Evolutionary conservation across 1,140 invertebrate species (phyloP), one percentile per base, ranked within the genome.

Genomic region (Bombus pyrosoma): DNA sequence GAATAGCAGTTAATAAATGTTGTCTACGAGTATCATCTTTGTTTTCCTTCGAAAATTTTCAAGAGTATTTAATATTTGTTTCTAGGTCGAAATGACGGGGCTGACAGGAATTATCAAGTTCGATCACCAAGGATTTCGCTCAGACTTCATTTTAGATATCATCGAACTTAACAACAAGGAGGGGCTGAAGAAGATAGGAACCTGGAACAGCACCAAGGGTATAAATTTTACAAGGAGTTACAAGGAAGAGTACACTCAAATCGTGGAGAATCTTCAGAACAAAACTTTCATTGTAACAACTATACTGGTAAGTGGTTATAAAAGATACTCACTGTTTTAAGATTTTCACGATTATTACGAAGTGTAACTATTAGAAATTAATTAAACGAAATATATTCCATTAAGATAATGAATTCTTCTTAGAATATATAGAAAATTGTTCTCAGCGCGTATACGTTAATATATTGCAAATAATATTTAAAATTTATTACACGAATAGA

Each of bases 51-150:
- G 32, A 37, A 28, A 76, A 59, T 59, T 18, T 13, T 75, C 3
- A 62, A 10, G 6, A 43, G 0, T 1, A 10, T 39, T 12, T 10
- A 3, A 57, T 12, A 12, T 77, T 72, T 81, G 80, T 76, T 89
- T 32, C 37, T 92, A 98, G 98, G 97, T 98, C 18, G 98, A 98
- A 94, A 98, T 99, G 96, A 96, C 97, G 88, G 99, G 99, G 3
- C 95, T 99, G 87, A 99, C 98, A 2, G 98, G 98, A 62, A 97
- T 98, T 28, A 98, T 99, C 87, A 98, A 98, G 94, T 99, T 99
- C 93, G 98, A 99, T 95, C 97, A 98, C 93, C 97, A 98, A 95
- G 98, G 98, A 57, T 98, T 98, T 94, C 96, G 99, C 83, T 98
- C 98, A 3, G 98, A 99, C 94, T 99, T 99, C 92, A 96, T 97